phyloP scores from a whole-genome alignment of 2,888 invertebrate genomes.

The Tribolium freemani region DNA sequence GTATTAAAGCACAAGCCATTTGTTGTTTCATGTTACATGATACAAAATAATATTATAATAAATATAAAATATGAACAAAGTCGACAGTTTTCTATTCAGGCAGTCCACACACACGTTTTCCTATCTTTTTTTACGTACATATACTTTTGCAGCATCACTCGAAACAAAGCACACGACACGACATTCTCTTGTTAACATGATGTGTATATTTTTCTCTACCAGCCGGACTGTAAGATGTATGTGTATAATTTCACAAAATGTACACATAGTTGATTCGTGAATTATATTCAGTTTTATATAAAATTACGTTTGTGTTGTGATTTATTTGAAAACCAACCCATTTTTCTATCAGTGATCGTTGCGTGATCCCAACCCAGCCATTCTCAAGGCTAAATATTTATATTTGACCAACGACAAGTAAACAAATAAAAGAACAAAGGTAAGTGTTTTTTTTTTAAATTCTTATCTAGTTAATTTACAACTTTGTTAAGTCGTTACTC shows the following conservation, averaged over 20 bases:
- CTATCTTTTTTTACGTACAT: slow-evolving; percentile 35
- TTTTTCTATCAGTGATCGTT: background rate
- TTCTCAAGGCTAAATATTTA: no score
- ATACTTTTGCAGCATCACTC: slow-evolving; percentile 5
- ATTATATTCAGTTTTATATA: slow-evolving; percentile 66
- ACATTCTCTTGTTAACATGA: slow-evolving; percentile 53
- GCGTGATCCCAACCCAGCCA: no score
- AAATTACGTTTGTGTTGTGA: slow-evolving; percentile 43
- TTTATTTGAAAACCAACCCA: slow-evolving; percentile 25
- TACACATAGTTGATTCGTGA: slow-evolving; percentile 64
- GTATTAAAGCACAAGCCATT: slow-evolving; percentile 66
- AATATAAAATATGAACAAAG: slow-evolving; percentile 57
- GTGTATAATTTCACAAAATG: slow-evolving; percentile 73
- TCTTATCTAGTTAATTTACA: no score
- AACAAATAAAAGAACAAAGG: no score
- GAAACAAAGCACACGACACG: slow-evolving; percentile 45
- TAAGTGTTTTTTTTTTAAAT: no score
- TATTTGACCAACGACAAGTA: no score
- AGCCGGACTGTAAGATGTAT: slow-evolving; percentile 66
- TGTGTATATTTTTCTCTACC: slow-evolving; percentile 64
- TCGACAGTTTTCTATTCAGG: slow-evolving; percentile 16
- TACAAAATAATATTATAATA: slow-evolving; percentile 63
- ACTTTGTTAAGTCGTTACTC: no score
- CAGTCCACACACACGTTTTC: slow-evolving; percentile 11
- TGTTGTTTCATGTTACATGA: slow-evolving; percentile 67